Percentiles rank a stretch among this genome's conserved stretches.
These are phyloP conservation scores for Zosterops lateralis DNA, from an alignment of 2,113 vertebrate genomes.

Conservation along the genomic window DNA sequence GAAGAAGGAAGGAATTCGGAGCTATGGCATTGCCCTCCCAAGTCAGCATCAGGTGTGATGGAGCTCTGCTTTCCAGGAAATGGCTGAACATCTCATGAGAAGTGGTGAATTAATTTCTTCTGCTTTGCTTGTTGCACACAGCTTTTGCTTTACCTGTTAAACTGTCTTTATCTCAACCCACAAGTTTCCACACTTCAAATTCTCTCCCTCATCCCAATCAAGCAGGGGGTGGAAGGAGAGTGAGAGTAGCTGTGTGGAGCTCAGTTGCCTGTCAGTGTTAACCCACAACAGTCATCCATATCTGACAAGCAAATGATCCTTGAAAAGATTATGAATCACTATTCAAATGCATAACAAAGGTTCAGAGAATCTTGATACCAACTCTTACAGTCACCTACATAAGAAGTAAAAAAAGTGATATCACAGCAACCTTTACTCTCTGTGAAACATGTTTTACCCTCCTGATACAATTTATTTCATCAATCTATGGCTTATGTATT, in stretches of 20 bases:
- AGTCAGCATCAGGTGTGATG: rapidly evolving
- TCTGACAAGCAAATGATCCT: neutral
- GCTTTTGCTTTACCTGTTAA: neutral
- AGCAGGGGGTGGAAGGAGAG: neutral
- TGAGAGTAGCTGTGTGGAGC: neutral
- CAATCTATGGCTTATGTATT: neutral
- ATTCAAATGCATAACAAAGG: neutral
- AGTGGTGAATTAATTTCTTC: neutral
- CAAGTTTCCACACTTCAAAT: neutral
- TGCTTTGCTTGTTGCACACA: rapidly evolving
- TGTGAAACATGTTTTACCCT: neutral
- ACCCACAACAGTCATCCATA: neutral
- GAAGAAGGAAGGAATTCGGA: neutral
- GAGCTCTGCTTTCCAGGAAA: neutral
- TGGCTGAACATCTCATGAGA: neutral
- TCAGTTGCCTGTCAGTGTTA: neutral
- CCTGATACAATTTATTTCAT: neutral
- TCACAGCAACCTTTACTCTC: neutral
- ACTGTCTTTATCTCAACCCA: neutral
- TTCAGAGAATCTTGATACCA: neutral
- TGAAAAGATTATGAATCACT: neutral
- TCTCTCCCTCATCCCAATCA: neutral
- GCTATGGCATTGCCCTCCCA: neutral
- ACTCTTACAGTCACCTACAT: neutral
- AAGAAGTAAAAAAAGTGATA: neutral